phyloP scores from a whole-genome alignment of 2,797 vertebrate species.

The Brachyrhaphis roseni region DNA sequence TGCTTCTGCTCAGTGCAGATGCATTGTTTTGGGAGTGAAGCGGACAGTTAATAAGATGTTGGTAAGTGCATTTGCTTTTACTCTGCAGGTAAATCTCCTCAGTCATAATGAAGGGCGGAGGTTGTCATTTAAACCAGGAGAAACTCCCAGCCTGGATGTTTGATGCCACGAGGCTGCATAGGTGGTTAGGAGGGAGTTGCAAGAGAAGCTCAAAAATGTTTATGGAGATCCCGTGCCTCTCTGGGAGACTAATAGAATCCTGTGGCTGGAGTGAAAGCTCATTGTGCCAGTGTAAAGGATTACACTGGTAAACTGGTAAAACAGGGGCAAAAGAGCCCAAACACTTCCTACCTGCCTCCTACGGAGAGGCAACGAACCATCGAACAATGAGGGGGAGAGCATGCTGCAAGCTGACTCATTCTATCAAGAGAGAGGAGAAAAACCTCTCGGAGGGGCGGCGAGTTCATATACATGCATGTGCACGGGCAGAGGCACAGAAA shows the following conservation, averaged over 20 bases:
- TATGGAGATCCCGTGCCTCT: slow-evolving; percentile 75
- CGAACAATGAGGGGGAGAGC: slow-evolving; percentile 61
- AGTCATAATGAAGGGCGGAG: slow-evolving; percentile 36
- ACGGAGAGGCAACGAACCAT: slow-evolving; percentile 68
- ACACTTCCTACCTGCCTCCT: slow-evolving; percentile 66
- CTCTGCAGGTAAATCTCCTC: slow-evolving; percentile 52
- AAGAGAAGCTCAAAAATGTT: slow-evolving; percentile 58
- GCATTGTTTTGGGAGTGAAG: slow-evolving; percentile 38
- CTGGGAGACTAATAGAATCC: slow-evolving; percentile 80
- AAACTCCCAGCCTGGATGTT: slow-evolving; percentile 46
- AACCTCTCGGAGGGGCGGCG: slow-evolving; percentile 30
- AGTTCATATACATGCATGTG: slow-evolving; percentile 60
- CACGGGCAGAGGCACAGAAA: slow-evolving; percentile 16
- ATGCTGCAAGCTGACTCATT: slow-evolving; percentile 60
- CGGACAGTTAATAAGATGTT: slow-evolving; percentile 60
- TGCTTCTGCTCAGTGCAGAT: slow-evolving; percentile 57
- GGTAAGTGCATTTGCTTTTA: slow-evolving; percentile 48
- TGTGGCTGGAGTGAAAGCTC: slow-evolving; percentile 67
- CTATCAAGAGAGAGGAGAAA: slow-evolving; percentile 50
- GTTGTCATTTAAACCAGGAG: slow-evolving; percentile 49
- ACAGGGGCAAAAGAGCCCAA: slow-evolving; percentile 73
- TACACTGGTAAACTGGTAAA: slow-evolving; percentile 82
- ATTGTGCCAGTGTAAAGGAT: slow-evolving; percentile 80
- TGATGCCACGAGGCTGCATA: slow-evolving; percentile 42
- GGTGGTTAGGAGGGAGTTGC: slow-evolving; percentile 17